Percentiles rank a stretch among this genome's conserved stretches.
These are phyloP conservation scores for Stegostoma tigrinum DNA, from an alignment of 2,113 vertebrate genomes.

Conservation along the genomic window DNA sequence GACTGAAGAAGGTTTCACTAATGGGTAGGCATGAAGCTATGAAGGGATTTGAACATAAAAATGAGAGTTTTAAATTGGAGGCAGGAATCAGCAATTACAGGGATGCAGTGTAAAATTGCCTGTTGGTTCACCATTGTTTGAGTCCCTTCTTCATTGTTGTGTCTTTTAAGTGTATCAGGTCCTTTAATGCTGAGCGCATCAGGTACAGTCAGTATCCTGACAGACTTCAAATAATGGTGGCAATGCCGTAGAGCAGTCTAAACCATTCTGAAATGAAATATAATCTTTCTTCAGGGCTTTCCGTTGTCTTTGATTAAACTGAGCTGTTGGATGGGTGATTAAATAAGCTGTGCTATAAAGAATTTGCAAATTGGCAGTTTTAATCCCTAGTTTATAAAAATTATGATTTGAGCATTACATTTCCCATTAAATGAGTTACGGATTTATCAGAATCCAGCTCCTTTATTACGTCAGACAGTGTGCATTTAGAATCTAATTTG, in stretches of 20 bases:
- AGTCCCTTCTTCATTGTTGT: background rate
- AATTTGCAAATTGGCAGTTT: conserved; percentile 30
- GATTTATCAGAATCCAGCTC: background rate
- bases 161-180: background rate
- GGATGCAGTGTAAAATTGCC: background rate
- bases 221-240: conserved; percentile 18
- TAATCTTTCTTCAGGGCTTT: conserved; percentile 10
- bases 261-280: conserved; percentile 18
- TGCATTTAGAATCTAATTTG: conserved; percentile 22
- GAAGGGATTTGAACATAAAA: background rate
- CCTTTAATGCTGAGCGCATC: conserved; percentile 13
- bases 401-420: conserved; percentile 11
- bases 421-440: conserved; percentile 16
- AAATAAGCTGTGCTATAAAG: conserved; percentile 30
- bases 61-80: background rate
- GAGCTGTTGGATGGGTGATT: conserved; percentile 28
- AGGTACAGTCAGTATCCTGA: conserved; percentile 26
- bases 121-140: background rate
- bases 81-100: background rate
- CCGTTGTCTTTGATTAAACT: conserved; percentile 33
- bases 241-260: conserved; percentile 2
- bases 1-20: background rate
- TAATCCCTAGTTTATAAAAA: conserved; percentile 34
- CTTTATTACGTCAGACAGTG: background rate
- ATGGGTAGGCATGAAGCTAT: too few species aligned